Percentiles rank a stretch among this genome's conserved stretches.
These are phyloP conservation scores for Eremobia ochroleuca DNA, from an alignment of 2,888 invertebrate genomes.

Conservation along the genomic window DNA sequence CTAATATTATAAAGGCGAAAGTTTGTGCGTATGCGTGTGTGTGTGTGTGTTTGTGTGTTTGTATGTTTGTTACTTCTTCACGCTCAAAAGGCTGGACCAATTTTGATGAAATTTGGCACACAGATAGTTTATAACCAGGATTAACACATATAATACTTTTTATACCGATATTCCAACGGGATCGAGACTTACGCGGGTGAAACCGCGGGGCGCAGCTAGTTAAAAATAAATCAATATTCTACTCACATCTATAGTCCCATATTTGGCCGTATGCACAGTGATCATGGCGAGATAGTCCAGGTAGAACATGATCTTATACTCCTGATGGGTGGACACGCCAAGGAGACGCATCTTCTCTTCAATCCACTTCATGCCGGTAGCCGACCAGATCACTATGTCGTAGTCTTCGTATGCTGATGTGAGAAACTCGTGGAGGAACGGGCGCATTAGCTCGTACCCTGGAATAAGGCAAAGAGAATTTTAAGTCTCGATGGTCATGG, in stretches of 20 bases:
- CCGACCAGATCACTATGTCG: conserved; percentile 99
- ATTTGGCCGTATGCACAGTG: conserved; percentile 96
- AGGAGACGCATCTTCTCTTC: conserved; percentile 98
- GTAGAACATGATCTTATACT: conserved; percentile 98
- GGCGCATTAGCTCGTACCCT: conserved; percentile 97
- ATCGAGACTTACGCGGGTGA: too few species aligned
- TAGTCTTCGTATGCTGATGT: conserved; percentile 96
- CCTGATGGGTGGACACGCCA: conserved; percentile 95
- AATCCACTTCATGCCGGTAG: conserved; percentile 99
- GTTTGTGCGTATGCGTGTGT: too few species aligned
- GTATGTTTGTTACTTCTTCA: too few species aligned
- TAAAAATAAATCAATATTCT: too few species aligned
- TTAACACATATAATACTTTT: too few species aligned
- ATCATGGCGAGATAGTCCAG: conserved; percentile 98
- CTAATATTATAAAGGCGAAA: too few species aligned
- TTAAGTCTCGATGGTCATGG: background rate
- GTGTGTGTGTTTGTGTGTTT: too few species aligned
- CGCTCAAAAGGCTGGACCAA: too few species aligned
- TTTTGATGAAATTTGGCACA: too few species aligned
- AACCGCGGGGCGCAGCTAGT: too few species aligned
- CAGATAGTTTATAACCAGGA: too few species aligned
- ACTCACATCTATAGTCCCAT: conserved; percentile 97
- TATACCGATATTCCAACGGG: too few species aligned
- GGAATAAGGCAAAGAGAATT: conserved; percentile 43
- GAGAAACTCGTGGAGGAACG: conserved; percentile 98